Percentiles rank a stretch among this genome's conserved stretches.
Conservation (phyloP, 2,113 vertebrate genomes). For the Protomyctophum bolini region DNA sequence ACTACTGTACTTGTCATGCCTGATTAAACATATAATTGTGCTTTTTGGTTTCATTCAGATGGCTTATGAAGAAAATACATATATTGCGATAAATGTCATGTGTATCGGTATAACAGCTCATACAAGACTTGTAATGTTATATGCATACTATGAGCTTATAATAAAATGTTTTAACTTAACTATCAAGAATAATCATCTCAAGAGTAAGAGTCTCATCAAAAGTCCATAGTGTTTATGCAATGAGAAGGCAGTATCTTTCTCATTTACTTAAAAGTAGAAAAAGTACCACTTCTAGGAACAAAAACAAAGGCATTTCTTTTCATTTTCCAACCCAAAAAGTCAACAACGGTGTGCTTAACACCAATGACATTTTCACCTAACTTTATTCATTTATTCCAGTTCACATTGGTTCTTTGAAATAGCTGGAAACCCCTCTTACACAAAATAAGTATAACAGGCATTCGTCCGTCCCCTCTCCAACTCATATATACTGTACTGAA, state of each 20-base stretch:
- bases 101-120: no score
- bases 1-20: no score
- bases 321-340: neutral
- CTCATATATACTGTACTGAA: constrained; percentile 60
- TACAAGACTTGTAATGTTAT: no score
- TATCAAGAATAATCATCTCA: neutral
- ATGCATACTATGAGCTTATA: no score
- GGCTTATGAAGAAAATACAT: no score
- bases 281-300: constrained; percentile 34
- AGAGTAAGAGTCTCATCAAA: constrained; percentile 25
- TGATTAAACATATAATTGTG: no score
- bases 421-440: constrained; percentile 37
- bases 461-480: constrained; percentile 42
- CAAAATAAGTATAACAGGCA: constrained; percentile 42
- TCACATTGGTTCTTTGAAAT: constrained; percentile 46
- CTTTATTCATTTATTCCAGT: constrained; percentile 61
- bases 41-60: no score
- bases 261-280: constrained; percentile 15
- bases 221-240: constrained; percentile 42
- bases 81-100: no score
- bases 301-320: constrained; percentile 57
- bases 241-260: constrained; percentile 26
- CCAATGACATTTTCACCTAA: constrained; percentile 41
- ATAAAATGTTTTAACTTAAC: no score
- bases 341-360: constrained; percentile 38